Conservation (phyloP, 2,888 invertebrate species). For the Mythimna pallens region DNA sequence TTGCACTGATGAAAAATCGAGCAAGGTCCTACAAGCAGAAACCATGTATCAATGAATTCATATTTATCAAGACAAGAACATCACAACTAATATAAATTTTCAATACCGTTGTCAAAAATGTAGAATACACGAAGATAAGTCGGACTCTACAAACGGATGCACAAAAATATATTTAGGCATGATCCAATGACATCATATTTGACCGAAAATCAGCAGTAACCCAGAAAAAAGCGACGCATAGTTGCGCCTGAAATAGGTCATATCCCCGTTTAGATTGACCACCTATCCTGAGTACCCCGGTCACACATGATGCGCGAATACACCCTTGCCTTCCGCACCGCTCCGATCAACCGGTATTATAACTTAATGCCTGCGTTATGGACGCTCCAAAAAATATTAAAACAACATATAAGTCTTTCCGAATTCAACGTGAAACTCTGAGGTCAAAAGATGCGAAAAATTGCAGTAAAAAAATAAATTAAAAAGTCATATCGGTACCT, state of each 20-base stretch:
- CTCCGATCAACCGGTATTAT: slow-evolving; percentile 47
- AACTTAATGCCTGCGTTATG: slow-evolving; percentile 34
- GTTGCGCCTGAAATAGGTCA: slow-evolving; percentile 86
- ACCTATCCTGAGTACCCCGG: slow-evolving; percentile 77
- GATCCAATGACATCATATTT: slow-evolving; percentile 64
- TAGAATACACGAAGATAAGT: slow-evolving; percentile 8
- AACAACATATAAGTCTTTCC: neutral
- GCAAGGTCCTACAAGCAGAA: slow-evolving; percentile 18
- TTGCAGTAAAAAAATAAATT: slow-evolving; percentile 69
- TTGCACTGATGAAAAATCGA: slow-evolving; percentile 35
- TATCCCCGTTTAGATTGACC: slow-evolving; percentile 81
- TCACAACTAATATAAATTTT: neutral
- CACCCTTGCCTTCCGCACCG: slow-evolving; percentile 66
- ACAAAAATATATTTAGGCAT: slow-evolving; percentile 52
- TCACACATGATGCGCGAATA: slow-evolving; percentile 82
- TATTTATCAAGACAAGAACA: slow-evolving; percentile 18
- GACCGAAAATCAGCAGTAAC: slow-evolving; percentile 65
- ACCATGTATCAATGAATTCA: slow-evolving; percentile 33
- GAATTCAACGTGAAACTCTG: slow-evolving; percentile 30
- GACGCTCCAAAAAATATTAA: slow-evolving; percentile 44
- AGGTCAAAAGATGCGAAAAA: slow-evolving; percentile 61
- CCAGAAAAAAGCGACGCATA: slow-evolving; percentile 72
- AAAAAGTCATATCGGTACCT: slow-evolving; percentile 82
- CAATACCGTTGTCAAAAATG: neutral
- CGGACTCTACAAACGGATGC: slow-evolving; percentile 23